These are phyloP conservation scores for Dioctria linearis DNA, from an alignment of 2,888 invertebrate genomes.

Conservation along the genomic window DNA sequence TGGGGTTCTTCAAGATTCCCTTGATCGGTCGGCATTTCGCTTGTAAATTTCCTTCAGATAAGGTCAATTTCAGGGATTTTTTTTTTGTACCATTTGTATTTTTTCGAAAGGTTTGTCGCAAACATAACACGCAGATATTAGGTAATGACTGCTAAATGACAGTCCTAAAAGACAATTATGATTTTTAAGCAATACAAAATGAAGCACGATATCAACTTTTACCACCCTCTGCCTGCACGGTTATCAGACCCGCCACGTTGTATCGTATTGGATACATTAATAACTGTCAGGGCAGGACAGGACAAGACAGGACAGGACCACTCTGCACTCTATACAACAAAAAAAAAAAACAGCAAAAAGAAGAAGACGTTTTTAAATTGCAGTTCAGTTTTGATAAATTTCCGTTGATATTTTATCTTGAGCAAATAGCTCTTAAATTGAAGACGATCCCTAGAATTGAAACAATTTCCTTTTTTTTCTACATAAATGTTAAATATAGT, in stretches of 20 bases:
- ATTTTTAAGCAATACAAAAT: background rate
- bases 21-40: conserved; percentile 41
- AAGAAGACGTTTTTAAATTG: background rate
- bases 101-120: conserved; percentile 37
- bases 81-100: background rate
- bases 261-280: conserved; percentile 20
- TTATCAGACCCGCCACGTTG: conserved; percentile 35
- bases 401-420: background rate
- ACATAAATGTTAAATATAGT: too few relatives aligned
- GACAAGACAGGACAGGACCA: conserved; percentile 3
- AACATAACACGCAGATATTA: conserved; percentile 42
- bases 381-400: conserved; percentile 21
- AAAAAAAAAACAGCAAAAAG: too few relatives aligned
- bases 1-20: conserved; percentile 49
- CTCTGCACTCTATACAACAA: background rate
- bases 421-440: background rate
- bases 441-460: too few relatives aligned
- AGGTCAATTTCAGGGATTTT: conserved; percentile 41
- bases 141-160: conserved; percentile 51
- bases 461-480: too few relatives aligned
- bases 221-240: conserved; percentile 7
- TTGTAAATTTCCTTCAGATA: conserved; percentile 46
- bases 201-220: background rate
- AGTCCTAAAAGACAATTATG: conserved; percentile 46
- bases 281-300: conserved; percentile 33